A percentile compares a stretch with the other conserved stretches of the same genome.
phyloP scores from a whole-genome alignment of 1,140 invertebrate species.

The Odontomachus brunneus region DNA sequence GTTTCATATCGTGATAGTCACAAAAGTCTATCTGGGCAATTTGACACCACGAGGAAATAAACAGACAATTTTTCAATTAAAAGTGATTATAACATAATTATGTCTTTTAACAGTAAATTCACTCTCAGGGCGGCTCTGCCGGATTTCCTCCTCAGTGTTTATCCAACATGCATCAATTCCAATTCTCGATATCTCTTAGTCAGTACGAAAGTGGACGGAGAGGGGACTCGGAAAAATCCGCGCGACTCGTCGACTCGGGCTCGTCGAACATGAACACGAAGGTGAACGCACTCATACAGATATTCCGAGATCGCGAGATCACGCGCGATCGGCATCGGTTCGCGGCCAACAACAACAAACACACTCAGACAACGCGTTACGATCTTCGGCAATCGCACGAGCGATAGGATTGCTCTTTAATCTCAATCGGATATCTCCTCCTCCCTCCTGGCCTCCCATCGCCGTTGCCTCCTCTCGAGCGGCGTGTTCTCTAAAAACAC shows the following conservation, averaged over 20 bases:
- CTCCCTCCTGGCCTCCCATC: neutral
- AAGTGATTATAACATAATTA: too few relatives aligned
- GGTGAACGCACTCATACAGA: slow-evolving; percentile 30
- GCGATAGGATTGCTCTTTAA: slow-evolving; percentile 66
- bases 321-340: slow-evolving; percentile 24
- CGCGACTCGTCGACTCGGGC: too few relatives aligned
- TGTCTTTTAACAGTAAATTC: too few relatives aligned
- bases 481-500: slow-evolving; percentile 64
- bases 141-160: too few relatives aligned
- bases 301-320: slow-evolving; percentile 21
- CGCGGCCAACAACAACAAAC: slow-evolving; percentile 55
- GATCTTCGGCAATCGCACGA: slow-evolving; percentile 46
- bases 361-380: slow-evolving; percentile 46
- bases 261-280: slow-evolving; percentile 9
- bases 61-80: too few relatives aligned
- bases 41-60: too few relatives aligned
- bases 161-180: too few relatives aligned
- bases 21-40: too few relatives aligned
- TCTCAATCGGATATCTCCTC: slow-evolving; percentile 66
- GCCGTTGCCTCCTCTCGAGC: neutral
- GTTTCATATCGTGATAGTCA: too few relatives aligned
- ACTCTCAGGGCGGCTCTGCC: too few relatives aligned
- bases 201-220: neutral
- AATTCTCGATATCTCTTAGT: too few relatives aligned
- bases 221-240: neutral